These are phyloP conservation scores for Fulica atra DNA, from an alignment of 2,113 vertebrate genomes.

Conservation along the genomic window DNA sequence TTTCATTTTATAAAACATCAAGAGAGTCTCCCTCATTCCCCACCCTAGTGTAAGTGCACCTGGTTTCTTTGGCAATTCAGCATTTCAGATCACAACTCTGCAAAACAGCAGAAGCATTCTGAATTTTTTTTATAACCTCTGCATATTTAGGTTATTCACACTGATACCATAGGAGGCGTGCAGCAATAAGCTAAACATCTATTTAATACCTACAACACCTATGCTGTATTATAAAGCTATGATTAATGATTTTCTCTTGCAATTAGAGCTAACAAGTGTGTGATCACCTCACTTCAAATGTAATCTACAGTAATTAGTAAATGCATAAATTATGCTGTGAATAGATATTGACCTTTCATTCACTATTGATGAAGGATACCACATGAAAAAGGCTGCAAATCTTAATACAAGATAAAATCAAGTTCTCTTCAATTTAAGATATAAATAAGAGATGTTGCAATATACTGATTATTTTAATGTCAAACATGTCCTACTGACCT, in stretches of 20 bases:
- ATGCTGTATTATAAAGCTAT: not conserved
- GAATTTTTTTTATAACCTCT: not conserved
- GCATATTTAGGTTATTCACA: not conserved
- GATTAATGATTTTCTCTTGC: conserved; percentile 25
- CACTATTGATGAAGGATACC: not conserved
- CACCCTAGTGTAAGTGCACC: not conserved
- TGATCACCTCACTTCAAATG: not conserved
- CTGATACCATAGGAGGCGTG: not conserved
- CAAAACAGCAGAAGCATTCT: not conserved
- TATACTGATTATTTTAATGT: not conserved
- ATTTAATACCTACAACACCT: not conserved
- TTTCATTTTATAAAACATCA: not conserved
- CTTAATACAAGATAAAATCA: not conserved
- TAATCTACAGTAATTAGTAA: conserved; percentile 21
- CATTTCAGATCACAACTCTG: not conserved
- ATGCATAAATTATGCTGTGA: not conserved
- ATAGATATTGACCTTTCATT: conserved; percentile 1
- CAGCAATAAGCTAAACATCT: not conserved
- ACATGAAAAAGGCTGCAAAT: not conserved
- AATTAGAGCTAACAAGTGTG: conserved; percentile 8
- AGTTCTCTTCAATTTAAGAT: not conserved
- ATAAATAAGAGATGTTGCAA: not conserved
- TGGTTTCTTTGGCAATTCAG: not conserved
- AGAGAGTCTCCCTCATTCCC: not conserved
- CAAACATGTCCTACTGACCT: not conserved